Percentiles rank a stretch among this genome's conserved stretches.
phyloP scores from a whole-genome alignment of 2,888 invertebrate species.

The Brenthis daphne region DNA sequence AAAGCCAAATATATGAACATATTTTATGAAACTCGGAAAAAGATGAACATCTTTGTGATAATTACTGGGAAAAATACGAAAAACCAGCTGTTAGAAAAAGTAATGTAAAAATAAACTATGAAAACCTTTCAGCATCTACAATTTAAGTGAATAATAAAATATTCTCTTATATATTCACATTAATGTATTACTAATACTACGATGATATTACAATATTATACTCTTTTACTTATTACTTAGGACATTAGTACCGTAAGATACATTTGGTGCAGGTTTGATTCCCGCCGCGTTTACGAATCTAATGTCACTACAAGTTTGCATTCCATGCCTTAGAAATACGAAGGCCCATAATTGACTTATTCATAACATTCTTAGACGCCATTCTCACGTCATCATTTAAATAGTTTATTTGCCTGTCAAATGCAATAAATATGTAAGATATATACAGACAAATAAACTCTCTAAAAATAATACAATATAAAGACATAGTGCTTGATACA shows the following conservation, averaged over 20 bases:
- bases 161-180: no score
- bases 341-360: conserved; percentile 25
- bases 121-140: no score
- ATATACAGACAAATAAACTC: conserved; percentile 5
- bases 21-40: no score
- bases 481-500: neutral
- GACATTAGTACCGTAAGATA: no score
- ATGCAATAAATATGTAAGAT: neutral
- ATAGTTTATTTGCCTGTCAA: conserved; percentile 5
- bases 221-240: conserved; percentile 2
- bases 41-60: no score
- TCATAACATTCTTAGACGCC: conserved; percentile 12
- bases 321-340: conserved; percentile 6
- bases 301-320: conserved; percentile 18
- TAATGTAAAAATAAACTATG: no score
- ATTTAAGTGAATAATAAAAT: no score
- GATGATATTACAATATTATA: neutral
- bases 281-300: conserved; percentile 3
- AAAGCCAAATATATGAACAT: no score
- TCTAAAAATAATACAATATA: neutral
- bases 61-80: no score
- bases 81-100: no score
- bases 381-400: neutral
- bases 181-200: no score
- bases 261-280: neutral